These are phyloP conservation scores for Cygnus atratus DNA, from an alignment of 2,113 vertebrate genomes.

Conservation along the genomic window DNA sequence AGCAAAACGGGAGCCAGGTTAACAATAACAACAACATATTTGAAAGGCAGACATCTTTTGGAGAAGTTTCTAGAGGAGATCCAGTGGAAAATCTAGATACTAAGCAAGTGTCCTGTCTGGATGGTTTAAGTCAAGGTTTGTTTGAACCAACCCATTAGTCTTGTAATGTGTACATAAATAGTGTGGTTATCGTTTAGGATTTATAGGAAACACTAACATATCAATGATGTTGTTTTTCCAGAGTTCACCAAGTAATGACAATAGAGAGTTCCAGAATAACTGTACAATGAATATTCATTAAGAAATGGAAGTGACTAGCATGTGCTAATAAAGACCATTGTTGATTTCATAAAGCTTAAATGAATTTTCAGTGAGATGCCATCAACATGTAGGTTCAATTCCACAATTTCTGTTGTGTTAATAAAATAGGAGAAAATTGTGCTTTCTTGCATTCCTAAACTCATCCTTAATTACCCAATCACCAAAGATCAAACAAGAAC, in stretches of 20 bases:
- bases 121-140: slow-evolving; percentile 83
- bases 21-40: slow-evolving; percentile 97
- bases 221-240: not conserved
- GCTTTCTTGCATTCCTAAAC: not conserved
- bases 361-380: not conserved
- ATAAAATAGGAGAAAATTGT: not conserved
- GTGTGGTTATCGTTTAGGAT: not conserved
- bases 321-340: not conserved
- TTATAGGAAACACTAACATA: not conserved
- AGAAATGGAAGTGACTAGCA: not conserved
- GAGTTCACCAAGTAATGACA: not conserved
- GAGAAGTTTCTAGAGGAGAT: slow-evolving; percentile 75
- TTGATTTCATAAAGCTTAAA: not conserved
- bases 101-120: slow-evolving; percentile 75
- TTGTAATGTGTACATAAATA: not conserved
- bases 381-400: not conserved
- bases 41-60: slow-evolving; percentile 79
- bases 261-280: not conserved
- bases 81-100: slow-evolving; percentile 73
- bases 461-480: not conserved
- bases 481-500: not conserved
- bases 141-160: not conserved
- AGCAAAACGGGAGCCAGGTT: slow-evolving; percentile 93
- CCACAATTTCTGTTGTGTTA: not conserved
- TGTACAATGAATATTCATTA: not conserved